A percentile compares a stretch with the other conserved stretches of the same genome.
These are phyloP conservation scores for Maccullochella peelii DNA, from an alignment of 2,113 vertebrate species.

Conservation along the genomic window DNA sequence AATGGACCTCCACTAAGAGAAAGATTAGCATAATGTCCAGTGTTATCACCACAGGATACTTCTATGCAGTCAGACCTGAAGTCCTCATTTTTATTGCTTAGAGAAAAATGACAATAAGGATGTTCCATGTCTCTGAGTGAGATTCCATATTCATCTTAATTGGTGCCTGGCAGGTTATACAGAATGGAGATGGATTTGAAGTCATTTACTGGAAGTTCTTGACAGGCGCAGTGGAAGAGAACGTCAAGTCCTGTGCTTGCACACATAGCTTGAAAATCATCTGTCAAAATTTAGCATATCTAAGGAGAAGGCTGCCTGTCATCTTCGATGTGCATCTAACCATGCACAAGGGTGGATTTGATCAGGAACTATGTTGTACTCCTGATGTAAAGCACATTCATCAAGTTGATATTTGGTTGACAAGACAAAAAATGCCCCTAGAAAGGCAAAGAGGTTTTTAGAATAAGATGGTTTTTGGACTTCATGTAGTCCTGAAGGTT, in stretches of 20 bases:
- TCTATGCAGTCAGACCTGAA: slow-evolving; percentile 39
- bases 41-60: slow-evolving; percentile 27
- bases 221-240: slow-evolving; percentile 81
- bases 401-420: slow-evolving; percentile 71
- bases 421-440: slow-evolving; percentile 43
- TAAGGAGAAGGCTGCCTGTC: slow-evolving; percentile 85
- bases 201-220: slow-evolving; percentile 84
- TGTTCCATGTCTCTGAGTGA: slow-evolving; percentile 58
- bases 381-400: slow-evolving; percentile 72
- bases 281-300: slow-evolving; percentile 88
- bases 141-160: slow-evolving; percentile 85
- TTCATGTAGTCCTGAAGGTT: slow-evolving; percentile 29
- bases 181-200: slow-evolving; percentile 86
- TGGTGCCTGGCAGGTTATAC: slow-evolving; percentile 72
- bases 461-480: slow-evolving; percentile 59
- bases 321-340: slow-evolving; percentile 87
- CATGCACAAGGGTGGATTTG: slow-evolving; percentile 83
- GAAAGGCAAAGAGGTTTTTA: slow-evolving; percentile 40
- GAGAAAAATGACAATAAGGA: slow-evolving; percentile 63
- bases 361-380: slow-evolving; percentile 83
- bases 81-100: slow-evolving; percentile 69
- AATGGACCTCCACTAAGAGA: neutral
- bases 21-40: slow-evolving; percentile 22
- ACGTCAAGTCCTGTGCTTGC: slow-evolving; percentile 72
- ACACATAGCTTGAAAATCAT: slow-evolving; percentile 84